phyloP scores from a whole-genome alignment of 92 coral and sea anemone species.

The Metridium senile region DNA sequence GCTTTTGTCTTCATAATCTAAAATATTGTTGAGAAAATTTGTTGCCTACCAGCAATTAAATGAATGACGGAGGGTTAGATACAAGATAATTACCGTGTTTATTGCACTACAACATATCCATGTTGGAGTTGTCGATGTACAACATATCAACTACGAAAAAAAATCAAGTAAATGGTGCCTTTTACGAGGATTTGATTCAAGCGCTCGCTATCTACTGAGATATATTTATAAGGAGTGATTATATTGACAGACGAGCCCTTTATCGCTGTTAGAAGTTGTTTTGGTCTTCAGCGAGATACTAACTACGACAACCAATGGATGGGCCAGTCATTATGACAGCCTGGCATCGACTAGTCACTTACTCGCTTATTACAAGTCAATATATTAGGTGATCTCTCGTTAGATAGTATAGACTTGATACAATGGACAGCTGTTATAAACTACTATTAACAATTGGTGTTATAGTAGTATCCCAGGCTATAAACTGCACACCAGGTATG shows the following conservation, averaged over 20 bases:
- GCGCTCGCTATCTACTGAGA: background rate
- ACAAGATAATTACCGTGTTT: background rate
- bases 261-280: background rate
- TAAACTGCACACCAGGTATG: background rate
- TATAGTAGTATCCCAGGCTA: background rate
- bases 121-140: background rate
- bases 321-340: background rate
- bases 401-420: too few species aligned
- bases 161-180: background rate
- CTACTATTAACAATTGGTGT: background rate
- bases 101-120: background rate
- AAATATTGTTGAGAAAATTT: conserved; percentile 1
- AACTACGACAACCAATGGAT: background rate
- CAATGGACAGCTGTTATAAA: background rate
- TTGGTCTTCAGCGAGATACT: background rate
- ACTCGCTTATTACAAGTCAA: background rate
- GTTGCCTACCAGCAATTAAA: background rate
- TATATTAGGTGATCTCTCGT: too few species aligned
- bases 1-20: background rate
- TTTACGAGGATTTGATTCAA: background rate
- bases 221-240: too few species aligned
- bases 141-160: background rate
- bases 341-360: background rate
- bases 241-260: background rate
- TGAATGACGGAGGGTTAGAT: background rate